phyloP scores from a whole-genome alignment of 2,797 vertebrate genomes.

The Lepus townsendii region DNA sequence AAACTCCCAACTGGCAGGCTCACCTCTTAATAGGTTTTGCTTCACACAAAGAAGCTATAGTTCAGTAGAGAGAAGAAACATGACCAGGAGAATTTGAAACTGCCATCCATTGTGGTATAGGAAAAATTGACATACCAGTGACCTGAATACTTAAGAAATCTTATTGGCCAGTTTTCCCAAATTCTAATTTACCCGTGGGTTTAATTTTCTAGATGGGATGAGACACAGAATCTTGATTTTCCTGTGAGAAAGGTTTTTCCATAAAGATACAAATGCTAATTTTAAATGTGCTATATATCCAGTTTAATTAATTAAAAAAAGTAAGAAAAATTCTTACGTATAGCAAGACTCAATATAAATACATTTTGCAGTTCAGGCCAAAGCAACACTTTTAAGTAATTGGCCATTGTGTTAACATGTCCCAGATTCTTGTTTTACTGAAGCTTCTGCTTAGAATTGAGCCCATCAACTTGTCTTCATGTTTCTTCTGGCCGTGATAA shows the following conservation, averaged over 20 bases:
- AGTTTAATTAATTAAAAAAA: constrained; percentile 12
- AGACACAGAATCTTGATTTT: constrained; percentile 29
- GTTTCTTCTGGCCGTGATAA: constrained; percentile 86
- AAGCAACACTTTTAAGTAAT: constrained; percentile 84
- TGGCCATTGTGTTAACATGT: constrained; percentile 86
- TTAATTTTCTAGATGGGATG: constrained; percentile 1
- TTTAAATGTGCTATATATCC: not conserved
- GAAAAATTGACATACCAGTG: not conserved
- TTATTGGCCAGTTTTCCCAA: constrained; percentile 3
- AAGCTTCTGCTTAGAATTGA: constrained; percentile 88
- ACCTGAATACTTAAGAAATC: constrained; percentile 42
- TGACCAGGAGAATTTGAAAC: not conserved
- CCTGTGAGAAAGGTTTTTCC: constrained; percentile 38
- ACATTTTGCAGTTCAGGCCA: constrained; percentile 64
- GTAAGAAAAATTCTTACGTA: not conserved
- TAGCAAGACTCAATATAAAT: constrained; percentile 69
- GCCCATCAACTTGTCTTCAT: constrained; percentile 87
- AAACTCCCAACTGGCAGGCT: not conserved
- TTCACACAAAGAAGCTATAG: constrained; percentile 32
- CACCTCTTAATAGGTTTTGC: not conserved
- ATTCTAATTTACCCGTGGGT: not conserved
- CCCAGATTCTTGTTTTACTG: constrained; percentile 86
- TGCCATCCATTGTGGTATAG: constrained; percentile 30
- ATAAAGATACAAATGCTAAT: constrained; percentile 29
- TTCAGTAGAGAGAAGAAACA: not conserved